These are phyloP conservation scores for Aelia acuminata DNA, from an alignment of 2,888 invertebrate species.

Conservation along the genomic window DNA sequence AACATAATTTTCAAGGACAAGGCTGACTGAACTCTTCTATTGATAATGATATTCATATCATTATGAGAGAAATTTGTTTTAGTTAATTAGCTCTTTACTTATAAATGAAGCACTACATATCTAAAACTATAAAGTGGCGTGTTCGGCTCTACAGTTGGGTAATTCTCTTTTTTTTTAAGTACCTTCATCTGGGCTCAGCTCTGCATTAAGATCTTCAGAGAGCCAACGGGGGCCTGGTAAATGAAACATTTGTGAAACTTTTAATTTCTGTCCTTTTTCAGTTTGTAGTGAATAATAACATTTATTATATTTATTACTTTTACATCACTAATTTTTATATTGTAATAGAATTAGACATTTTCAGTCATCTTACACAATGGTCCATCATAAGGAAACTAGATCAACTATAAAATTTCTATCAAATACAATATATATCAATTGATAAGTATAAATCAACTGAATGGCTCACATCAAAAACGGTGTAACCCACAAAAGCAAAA, in stretches of 20 bases:
- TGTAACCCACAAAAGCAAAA: no score
- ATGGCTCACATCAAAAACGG: no score
- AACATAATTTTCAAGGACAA: background rate
- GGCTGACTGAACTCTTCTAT: background rate
- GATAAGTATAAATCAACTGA: no score
- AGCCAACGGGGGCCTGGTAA: slow-evolving; percentile 58
- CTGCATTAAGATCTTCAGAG: slow-evolving; percentile 44
- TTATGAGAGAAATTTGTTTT: background rate
- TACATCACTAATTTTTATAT: no score
- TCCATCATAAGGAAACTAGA: no score
- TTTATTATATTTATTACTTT: background rate
- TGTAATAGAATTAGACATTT: background rate
- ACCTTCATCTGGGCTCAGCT: slow-evolving; percentile 59
- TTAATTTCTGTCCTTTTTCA: background rate
- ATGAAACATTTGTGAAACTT: slow-evolving; percentile 50
- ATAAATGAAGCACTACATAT: slow-evolving; percentile 24
- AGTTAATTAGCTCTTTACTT: background rate
- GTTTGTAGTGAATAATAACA: background rate
- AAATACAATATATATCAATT: no score
- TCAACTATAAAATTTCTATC: no score
- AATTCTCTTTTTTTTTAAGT: background rate
- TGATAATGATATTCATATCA: background rate
- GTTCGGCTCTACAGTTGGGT: slow-evolving; percentile 57
- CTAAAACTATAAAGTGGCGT: slow-evolving; percentile 47
- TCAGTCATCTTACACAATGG: no score